Percentiles rank a stretch among this genome's conserved stretches.
Conservation (phyloP, 2,888 invertebrate species). For the Leptogaster cylindrica region DNA sequence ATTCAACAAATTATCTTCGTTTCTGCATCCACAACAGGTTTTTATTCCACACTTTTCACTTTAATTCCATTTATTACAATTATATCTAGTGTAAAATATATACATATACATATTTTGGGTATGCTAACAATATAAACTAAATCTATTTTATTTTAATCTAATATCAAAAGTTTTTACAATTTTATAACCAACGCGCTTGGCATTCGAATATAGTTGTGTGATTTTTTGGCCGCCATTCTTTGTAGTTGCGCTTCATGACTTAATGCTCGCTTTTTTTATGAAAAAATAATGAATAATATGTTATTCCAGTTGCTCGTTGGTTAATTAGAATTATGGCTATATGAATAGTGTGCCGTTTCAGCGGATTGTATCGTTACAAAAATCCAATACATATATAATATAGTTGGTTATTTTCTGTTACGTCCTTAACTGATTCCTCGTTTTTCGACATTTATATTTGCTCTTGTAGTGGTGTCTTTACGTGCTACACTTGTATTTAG, state of each 20-base stretch:
- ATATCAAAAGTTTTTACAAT: no score
- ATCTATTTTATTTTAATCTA: no score
- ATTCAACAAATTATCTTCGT: slow-evolving; percentile 33
- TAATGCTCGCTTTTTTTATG: slow-evolving; percentile 25
- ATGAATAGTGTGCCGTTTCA: slow-evolving; percentile 1
- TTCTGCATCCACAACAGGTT: slow-evolving; percentile 35
- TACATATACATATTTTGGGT: slow-evolving; percentile 23
- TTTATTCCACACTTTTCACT: slow-evolving; percentile 26
- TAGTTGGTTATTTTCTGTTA: no score
- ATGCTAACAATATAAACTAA: slow-evolving; percentile 25
- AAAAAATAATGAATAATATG: slow-evolving; percentile 12
- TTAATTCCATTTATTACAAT: slow-evolving; percentile 27
- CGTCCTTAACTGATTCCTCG: no score
- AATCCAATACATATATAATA: no score
- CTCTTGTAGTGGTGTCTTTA: no score
- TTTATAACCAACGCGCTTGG: no score
- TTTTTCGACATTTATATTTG: no score
- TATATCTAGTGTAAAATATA: slow-evolving; percentile 11
- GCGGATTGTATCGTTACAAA: no score
- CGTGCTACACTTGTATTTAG: no score
- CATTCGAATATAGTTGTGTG: slow-evolving; percentile 23
- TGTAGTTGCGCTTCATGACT: slow-evolving; percentile 31
- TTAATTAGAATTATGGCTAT: slow-evolving; percentile 15
- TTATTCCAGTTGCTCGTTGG: slow-evolving; percentile 23
- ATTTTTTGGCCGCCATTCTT: slow-evolving; percentile 18